Conservation (phyloP, 2,113 vertebrate genomes). For the Plecotus auritus region DNA sequence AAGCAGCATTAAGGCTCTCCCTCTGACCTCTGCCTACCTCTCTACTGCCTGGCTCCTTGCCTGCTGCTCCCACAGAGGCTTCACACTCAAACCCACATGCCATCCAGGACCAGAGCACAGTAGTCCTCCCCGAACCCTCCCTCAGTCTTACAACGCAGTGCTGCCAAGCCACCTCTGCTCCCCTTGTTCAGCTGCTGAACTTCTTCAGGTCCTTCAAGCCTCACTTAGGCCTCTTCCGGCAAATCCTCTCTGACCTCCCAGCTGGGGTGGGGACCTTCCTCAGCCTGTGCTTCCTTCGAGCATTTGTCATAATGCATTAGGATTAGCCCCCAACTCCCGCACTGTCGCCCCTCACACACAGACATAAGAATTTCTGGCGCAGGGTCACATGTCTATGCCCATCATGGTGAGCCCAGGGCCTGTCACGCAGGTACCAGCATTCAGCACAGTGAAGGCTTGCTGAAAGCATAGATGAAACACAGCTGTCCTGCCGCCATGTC, state of each 20-base stretch:
- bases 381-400: background rate
- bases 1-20: background rate
- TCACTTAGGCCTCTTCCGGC: background rate
- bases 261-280: background rate
- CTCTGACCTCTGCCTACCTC: background rate
- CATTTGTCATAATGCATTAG: background rate
- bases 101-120: fast-evolving
- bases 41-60: background rate
- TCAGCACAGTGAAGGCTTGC: background rate
- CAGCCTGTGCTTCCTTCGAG: background rate
- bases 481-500: background rate
- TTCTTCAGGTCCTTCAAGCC: background rate
- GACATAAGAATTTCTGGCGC: background rate
- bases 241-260: background rate
- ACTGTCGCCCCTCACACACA: background rate
- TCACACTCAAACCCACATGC: fast-evolving
- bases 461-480: background rate
- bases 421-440: background rate
- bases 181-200: background rate
- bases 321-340: background rate
- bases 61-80: no score
- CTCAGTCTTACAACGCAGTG: fast-evolving
- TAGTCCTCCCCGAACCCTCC: background rate
- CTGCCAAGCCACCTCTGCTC: background rate
- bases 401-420: background rate